These are phyloP conservation scores for Euplagia quadripunctaria DNA, from an alignment of 2,888 invertebrate species.

Conservation along the genomic window DNA sequence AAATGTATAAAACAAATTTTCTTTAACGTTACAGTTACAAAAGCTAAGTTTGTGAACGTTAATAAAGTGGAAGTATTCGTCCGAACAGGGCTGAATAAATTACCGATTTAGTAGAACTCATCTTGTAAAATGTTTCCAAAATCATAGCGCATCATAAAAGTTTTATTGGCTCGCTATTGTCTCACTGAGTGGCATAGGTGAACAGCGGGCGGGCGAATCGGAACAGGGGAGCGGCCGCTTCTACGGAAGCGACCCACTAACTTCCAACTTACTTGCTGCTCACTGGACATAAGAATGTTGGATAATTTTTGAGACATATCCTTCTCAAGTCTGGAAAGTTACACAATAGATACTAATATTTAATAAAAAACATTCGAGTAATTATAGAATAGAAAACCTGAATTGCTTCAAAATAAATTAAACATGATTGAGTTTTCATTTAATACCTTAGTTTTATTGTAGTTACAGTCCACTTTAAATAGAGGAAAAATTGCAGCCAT, in stretches of 20 bases:
- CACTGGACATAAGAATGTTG: conserved; percentile 68
- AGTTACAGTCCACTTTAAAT: conserved; percentile 56
- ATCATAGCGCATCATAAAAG: conserved; percentile 82
- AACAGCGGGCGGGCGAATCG: conserved; percentile 43
- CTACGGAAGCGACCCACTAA: conserved; percentile 53
- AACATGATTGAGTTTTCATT: conserved; percentile 57
- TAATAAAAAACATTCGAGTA: conserved; percentile 38
- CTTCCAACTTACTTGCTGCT: conserved; percentile 58
- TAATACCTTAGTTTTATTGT: conserved; percentile 52
- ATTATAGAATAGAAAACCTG: conserved; percentile 36
- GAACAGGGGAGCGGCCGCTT: conserved; percentile 45
- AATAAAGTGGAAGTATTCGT: conserved; percentile 67
- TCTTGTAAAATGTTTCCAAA: conserved; percentile 80
- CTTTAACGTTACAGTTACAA: neutral
- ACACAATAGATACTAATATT: conserved; percentile 55
- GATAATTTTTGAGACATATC: conserved; percentile 75
- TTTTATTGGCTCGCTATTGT: conserved; percentile 82
- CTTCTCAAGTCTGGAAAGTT: conserved; percentile 55
- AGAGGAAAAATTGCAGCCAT: conserved; percentile 62
- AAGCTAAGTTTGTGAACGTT: conserved; percentile 44
- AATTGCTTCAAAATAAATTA: conserved; percentile 48
- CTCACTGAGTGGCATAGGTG: conserved; percentile 50
- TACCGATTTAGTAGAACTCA: conserved; percentile 81
- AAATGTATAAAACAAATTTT: conserved; percentile 20
- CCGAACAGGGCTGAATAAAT: conserved; percentile 63